phyloP scores from a whole-genome alignment of 2,888 invertebrate species.

The Philereme vetulata region DNA sequence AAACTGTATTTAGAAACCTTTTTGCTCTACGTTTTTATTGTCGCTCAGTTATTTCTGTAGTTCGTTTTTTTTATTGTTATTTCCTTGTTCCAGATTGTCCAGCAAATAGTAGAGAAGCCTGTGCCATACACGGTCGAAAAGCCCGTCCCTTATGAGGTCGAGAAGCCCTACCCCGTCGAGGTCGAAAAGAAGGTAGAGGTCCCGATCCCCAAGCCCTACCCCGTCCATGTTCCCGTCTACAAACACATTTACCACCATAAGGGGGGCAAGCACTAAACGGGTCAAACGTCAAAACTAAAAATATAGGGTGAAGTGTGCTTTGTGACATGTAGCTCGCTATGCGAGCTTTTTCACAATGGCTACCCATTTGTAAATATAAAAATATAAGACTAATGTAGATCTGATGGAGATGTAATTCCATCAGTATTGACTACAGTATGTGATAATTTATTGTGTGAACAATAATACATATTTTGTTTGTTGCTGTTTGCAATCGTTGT shows the following conservation, averaged over 20 bases:
- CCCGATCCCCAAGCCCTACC: constrained; percentile 88
- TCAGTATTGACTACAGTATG: constrained; percentile 62
- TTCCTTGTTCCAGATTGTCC: constrained; percentile 79
- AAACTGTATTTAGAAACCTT: neutral
- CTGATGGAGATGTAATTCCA: constrained; percentile 65
- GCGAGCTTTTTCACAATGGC: constrained; percentile 47
- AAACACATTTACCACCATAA: constrained; percentile 88
- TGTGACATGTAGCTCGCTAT: constrained; percentile 51
- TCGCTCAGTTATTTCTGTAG: too few species aligned
- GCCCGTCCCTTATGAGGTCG: constrained; percentile 87
- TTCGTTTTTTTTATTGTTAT: constrained; percentile 10
- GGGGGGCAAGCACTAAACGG: constrained; percentile 77
- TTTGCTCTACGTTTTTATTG: neutral
- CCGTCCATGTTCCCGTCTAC: constrained; percentile 89
- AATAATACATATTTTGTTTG: constrained; percentile 61
- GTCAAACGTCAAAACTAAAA: neutral
- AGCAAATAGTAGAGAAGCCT: constrained; percentile 88
- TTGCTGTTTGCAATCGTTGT: constrained; percentile 73
- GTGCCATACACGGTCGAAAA: constrained; percentile 90
- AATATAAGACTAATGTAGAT: constrained; percentile 59
- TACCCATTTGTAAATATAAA: constrained; percentile 65
- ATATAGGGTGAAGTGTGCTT: constrained; percentile 6
- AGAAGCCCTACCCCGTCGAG: constrained; percentile 90
- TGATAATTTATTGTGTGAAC: constrained; percentile 81
- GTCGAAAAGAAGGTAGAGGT: constrained; percentile 90